phyloP scores from a whole-genome alignment of 2,888 invertebrate species.

The Sphaerophoria rueppellii region DNA sequence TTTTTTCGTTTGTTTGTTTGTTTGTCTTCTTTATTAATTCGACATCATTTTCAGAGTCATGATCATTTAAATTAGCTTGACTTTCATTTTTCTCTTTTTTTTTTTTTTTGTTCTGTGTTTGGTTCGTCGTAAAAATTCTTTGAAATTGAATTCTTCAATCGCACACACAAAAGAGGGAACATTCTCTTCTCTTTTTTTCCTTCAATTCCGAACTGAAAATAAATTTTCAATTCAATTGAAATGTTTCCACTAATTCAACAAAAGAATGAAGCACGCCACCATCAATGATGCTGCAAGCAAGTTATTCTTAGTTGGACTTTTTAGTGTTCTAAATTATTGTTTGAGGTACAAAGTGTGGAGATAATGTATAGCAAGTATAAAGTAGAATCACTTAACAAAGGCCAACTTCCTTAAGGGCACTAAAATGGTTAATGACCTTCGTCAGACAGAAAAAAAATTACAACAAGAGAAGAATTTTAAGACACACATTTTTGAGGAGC shows the following conservation, averaged over 20 bases:
- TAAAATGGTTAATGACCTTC: constrained; percentile 68
- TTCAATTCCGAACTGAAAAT: neutral
- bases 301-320: neutral
- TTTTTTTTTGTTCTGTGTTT: constrained; percentile 5
- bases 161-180: constrained; percentile 6
- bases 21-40: constrained; percentile 23
- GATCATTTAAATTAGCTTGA: constrained; percentile 51
- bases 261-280: constrained; percentile 13
- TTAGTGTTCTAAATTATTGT: neutral
- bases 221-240: constrained; percentile 63
- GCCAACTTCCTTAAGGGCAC: constrained; percentile 68
- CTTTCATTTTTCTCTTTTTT: constrained; percentile 53
- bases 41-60: constrained; percentile 45
- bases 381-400: constrained; percentile 65
- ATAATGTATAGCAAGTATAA: constrained; percentile 44
- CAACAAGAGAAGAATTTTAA: neutral
- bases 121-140: constrained; percentile 20
- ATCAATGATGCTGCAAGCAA: neutral
- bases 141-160: constrained; percentile 42
- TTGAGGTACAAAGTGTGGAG: neutral
- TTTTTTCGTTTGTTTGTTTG: constrained; percentile 4
- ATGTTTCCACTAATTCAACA: constrained; percentile 43
- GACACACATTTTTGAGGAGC: neutral
- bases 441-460: neutral
- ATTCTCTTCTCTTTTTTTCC: constrained; percentile 5